Conservation (phyloP, 2,797 vertebrate genomes). For the Picus viridis region DNA sequence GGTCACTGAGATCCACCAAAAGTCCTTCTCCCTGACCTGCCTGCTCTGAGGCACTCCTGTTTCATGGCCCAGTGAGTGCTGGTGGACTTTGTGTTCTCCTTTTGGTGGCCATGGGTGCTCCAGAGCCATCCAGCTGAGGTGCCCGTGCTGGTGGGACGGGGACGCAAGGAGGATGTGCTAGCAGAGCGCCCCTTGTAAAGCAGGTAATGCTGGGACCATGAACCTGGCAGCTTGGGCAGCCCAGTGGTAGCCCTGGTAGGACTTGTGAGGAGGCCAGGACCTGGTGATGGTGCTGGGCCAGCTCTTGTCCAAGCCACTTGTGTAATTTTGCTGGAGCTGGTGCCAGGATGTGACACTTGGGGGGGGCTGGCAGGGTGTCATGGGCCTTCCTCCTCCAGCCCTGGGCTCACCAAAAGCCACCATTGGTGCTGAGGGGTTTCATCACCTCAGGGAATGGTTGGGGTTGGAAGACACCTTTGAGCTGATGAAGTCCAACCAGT, state of each 20-base stretch:
- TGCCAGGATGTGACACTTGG: not conserved
- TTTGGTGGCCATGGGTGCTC: fast-evolving
- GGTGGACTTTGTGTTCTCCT: not conserved
- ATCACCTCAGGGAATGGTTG: not conserved
- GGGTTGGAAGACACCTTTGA: not conserved
- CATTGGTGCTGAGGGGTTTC: too few relatives aligned
- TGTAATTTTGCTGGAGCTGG: fast-evolving
- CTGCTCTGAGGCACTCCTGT: not conserved
- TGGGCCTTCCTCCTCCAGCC: not conserved
- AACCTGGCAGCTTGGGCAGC: too few relatives aligned
- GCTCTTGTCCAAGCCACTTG: not conserved
- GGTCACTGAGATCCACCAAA: not conserved
- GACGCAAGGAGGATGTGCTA: not conserved
- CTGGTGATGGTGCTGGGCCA: not conserved
- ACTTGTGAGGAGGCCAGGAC: fast-evolving
- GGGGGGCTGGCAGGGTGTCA: not conserved
- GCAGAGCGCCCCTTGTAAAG: not conserved
- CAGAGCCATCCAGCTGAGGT: not conserved
- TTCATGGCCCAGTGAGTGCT: fast-evolving
- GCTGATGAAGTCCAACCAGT: too few relatives aligned
- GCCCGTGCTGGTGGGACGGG: fast-evolving
- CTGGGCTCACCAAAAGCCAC: fast-evolving
- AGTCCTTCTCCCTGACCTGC: not conserved
- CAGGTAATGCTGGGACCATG: fast-evolving
- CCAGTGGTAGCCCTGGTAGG: fast-evolving